A percentile compares a stretch with the other conserved stretches of the same genome.
These are phyloP conservation scores for Lepidocolaptes lacrymiger DNA, from an alignment of 2,797 vertebrate genomes.

Conservation along the genomic window DNA sequence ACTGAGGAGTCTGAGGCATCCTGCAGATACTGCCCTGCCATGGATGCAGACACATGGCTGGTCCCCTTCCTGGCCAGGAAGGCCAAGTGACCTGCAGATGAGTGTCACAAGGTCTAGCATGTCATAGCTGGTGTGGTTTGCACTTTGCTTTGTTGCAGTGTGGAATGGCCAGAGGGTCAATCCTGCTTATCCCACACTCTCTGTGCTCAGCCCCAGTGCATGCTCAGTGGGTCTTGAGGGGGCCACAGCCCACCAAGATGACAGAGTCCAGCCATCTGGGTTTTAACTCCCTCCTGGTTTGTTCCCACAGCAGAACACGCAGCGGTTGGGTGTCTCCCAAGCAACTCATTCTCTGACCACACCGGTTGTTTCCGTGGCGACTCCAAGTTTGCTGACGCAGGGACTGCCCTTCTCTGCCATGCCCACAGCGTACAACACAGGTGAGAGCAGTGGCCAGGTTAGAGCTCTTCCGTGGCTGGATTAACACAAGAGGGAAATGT, in stretches of 20 bases:
- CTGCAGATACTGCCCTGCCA: rapidly evolving
- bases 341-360: conserved; percentile 91
- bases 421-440: conserved; percentile 95
- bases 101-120: too few species aligned
- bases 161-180: neutral
- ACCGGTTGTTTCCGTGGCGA: conserved; percentile 95
- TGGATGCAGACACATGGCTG: neutral
- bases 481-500: rapidly evolving
- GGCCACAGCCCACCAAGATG: rapidly evolving
- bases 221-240: neutral
- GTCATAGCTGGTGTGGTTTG: neutral
- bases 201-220: neutral
- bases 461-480: rapidly evolving
- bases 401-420: conserved; percentile 92
- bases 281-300: neutral
- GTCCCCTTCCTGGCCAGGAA: neutral
- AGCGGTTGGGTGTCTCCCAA: conserved; percentile 90
- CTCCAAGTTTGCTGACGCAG: conserved; percentile 91
- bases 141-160: neutral
- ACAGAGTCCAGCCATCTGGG: rapidly evolving
- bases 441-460: conserved; percentile 68
- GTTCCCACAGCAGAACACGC: conserved; percentile 86
- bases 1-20: neutral
- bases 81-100: neutral
- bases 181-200: neutral